A percentile compares a stretch with the other conserved stretches of the same genome.
phyloP scores from a whole-genome alignment of 2,797 vertebrate species.

The Craterocephalus amniculus region DNA sequence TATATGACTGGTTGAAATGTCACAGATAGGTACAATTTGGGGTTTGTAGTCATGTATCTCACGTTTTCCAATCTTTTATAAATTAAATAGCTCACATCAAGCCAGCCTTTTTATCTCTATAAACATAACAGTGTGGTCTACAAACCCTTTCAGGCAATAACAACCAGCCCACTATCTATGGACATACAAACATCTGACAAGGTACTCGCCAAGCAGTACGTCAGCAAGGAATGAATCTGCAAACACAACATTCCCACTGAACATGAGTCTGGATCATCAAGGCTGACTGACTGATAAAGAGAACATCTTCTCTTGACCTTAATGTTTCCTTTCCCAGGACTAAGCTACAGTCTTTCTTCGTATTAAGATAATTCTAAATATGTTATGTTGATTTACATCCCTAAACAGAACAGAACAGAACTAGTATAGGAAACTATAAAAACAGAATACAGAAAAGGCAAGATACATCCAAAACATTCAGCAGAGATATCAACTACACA shows the following conservation, averaged over 20 bases:
- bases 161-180: conserved; percentile 52
- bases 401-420: neutral
- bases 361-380: neutral
- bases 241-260: conserved; percentile 67
- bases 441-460: conserved; percentile 1
- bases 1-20: conserved; percentile 12
- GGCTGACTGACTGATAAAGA: conserved; percentile 78
- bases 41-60: neutral
- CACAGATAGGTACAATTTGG: neutral
- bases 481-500: neutral
- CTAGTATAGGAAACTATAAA: neutral
- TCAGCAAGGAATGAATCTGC: conserved; percentile 51
- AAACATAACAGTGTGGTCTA: conserved; percentile 41
- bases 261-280: conserved; percentile 71
- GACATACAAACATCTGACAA: conserved; percentile 66
- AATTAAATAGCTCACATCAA: conserved; percentile 18
- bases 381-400: neutral
- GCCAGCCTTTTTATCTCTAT: conserved; percentile 34
- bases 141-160: conserved; percentile 63
- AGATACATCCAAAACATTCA: neutral
- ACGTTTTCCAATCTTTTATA: neutral
- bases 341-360: neutral
- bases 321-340: conserved; percentile 22
- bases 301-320: conserved; percentile 58
- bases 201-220: conserved; percentile 40